Conservation (phyloP, 2,888 invertebrate species). For the Machimus atricapillus region DNA sequence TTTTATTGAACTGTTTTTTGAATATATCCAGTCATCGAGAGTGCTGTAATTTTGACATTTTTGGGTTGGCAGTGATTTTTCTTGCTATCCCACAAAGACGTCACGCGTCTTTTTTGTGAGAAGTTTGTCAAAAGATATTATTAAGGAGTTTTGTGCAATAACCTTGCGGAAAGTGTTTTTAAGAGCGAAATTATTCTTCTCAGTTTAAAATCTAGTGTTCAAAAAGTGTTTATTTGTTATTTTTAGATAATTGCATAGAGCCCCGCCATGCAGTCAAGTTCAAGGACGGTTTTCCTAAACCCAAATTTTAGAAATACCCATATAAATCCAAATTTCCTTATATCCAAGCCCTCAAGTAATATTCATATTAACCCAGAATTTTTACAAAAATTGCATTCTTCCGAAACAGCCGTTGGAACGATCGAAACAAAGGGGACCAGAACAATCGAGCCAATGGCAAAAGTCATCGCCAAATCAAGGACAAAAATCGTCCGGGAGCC, state of each 20-base stretch:
- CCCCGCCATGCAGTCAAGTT: constrained; percentile 29
- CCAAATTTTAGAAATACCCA: constrained; percentile 59
- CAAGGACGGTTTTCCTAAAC: constrained; percentile 58
- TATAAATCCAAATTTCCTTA: constrained; percentile 60
- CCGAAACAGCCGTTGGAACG: neutral
- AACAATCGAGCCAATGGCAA: neutral
- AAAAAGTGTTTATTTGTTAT: neutral
- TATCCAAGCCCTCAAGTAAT: constrained; percentile 49
- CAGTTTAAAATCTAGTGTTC: neutral
- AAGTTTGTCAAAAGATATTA: neutral
- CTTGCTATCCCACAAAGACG: neutral
- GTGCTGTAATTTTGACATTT: neutral
- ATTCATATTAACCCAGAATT: constrained; percentile 66
- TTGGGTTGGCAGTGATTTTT: neutral
- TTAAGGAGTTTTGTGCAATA: neutral
- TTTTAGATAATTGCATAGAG: neutral
- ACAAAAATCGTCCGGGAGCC: constrained; percentile 58
- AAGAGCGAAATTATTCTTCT: neutral
- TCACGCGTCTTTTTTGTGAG: neutral
- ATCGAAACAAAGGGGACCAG: neutral
- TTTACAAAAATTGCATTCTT: constrained; percentile 48
- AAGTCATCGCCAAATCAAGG: constrained; percentile 57
- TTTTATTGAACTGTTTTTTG: neutral
- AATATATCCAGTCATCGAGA: neutral
- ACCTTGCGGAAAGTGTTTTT: neutral